These are phyloP conservation scores for Tapirus indicus DNA, from an alignment of 2,797 vertebrate species.

Conservation along the genomic window DNA sequence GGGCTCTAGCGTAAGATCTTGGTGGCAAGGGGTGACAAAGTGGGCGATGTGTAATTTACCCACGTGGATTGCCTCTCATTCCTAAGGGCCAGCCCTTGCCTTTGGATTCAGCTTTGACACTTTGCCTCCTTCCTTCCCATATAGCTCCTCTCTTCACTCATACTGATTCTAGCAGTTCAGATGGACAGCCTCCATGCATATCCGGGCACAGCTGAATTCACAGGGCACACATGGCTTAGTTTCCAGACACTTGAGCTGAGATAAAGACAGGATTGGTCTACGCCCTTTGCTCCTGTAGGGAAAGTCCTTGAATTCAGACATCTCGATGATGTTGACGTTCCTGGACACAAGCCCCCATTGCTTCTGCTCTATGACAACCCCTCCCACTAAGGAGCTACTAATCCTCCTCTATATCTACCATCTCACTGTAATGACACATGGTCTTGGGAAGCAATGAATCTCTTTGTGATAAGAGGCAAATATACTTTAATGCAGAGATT, in stretches of 20 bases:
- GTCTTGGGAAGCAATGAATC: neutral
- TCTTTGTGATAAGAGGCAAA: conserved; percentile 38
- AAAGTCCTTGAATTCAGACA: neutral
- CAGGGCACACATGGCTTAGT: neutral
- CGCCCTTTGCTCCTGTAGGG: neutral
- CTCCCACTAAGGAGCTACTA: neutral
- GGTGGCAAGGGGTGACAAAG: neutral
- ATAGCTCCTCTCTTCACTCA: neutral
- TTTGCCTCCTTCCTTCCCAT: neutral
- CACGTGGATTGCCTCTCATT: neutral
- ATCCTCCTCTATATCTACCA: neutral
- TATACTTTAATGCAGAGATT: conserved; percentile 20
- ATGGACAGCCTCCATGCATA: too few relatives aligned
- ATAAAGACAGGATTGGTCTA: neutral
- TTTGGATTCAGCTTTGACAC: neutral
- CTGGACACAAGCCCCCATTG: neutral
- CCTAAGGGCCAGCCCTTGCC: neutral
- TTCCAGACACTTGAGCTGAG: neutral
- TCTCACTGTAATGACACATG: neutral
- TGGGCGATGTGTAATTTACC: neutral
- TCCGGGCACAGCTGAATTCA: neutral
- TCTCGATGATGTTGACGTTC: neutral
- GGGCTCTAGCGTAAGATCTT: neutral
- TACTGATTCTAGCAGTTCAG: neutral
- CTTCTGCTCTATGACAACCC: neutral